These are phyloP conservation scores for Rhogogaster chlorosoma DNA, from an alignment of 2,888 invertebrate species.

Conservation along the genomic window DNA sequence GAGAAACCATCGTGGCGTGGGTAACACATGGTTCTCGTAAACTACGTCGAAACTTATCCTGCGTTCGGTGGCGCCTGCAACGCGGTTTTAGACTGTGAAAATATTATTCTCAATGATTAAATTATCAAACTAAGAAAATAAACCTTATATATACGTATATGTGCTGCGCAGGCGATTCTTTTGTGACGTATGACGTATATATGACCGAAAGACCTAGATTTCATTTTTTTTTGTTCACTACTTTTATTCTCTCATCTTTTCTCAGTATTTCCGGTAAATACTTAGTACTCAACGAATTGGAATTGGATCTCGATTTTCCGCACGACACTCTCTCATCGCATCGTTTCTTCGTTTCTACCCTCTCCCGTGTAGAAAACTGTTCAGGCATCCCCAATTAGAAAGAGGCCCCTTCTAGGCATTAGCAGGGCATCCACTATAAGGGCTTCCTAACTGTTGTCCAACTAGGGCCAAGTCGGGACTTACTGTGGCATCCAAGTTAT, in stretches of 20 bases:
- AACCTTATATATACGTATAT: background rate
- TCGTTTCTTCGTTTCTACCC: background rate
- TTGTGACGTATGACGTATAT: no score
- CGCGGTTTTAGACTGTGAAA: background rate
- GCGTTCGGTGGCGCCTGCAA: background rate
- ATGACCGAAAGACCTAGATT: constrained; percentile 43
- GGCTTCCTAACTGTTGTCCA: no score
- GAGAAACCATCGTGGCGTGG: background rate
- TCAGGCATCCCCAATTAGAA: no score
- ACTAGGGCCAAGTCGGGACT: no score
- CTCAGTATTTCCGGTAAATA: background rate
- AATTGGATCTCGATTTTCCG: constrained; percentile 20
- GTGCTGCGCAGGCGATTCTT: background rate
- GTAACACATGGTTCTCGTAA: constrained; percentile 33
- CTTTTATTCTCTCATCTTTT: background rate
- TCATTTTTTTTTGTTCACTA: background rate
- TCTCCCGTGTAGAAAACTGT: no score
- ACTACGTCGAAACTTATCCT: background rate
- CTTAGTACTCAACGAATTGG: constrained; percentile 18
- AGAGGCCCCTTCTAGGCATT: no score
- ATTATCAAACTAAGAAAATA: background rate
- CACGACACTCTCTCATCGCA: background rate
- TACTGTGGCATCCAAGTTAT: no score
- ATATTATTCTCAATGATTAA: background rate
- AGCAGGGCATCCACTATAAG: no score